phyloP scores from a whole-genome alignment of 2,797 vertebrate species.

The Rachycentron canadum region DNA sequence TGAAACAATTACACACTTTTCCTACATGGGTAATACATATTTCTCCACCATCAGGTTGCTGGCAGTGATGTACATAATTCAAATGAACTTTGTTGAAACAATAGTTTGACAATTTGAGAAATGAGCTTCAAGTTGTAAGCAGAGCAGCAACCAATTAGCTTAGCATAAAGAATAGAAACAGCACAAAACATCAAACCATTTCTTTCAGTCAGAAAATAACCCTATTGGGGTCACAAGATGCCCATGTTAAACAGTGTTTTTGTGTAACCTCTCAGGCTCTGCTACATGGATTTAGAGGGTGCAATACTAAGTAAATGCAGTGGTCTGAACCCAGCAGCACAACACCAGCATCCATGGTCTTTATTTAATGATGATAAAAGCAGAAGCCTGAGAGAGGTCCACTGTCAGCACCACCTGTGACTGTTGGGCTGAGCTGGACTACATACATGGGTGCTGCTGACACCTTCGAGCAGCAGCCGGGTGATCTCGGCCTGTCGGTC shows the following conservation, averaged over 20 bases:
- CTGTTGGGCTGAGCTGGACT: background rate
- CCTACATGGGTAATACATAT: background rate
- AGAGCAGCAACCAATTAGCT: too few relatives aligned
- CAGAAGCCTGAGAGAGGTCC: background rate
- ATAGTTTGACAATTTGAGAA: too few relatives aligned
- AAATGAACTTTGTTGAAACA: too few relatives aligned
- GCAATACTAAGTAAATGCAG: background rate
- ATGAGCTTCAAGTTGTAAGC: too few relatives aligned
- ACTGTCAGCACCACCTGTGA: background rate
- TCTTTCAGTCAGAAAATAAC: too few relatives aligned
- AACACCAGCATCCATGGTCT: background rate
- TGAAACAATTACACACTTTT: background rate
- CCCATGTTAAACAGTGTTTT: too few relatives aligned
- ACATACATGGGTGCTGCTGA: slow-evolving; percentile 97
- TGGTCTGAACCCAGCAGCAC: background rate
- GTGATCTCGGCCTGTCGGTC: slow-evolving; percentile 99
- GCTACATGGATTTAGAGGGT: background rate
- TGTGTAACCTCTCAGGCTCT: background rate
- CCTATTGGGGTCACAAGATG: background rate
- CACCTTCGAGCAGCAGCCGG: slow-evolving; percentile 94
- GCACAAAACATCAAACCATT: too few relatives aligned
- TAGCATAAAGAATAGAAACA: too few relatives aligned
- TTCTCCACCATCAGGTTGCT: background rate
- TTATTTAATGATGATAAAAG: background rate
- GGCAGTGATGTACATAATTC: too few relatives aligned